phyloP scores from a whole-genome alignment of 2,888 invertebrate species.

The Drosophila macrospina region DNA sequence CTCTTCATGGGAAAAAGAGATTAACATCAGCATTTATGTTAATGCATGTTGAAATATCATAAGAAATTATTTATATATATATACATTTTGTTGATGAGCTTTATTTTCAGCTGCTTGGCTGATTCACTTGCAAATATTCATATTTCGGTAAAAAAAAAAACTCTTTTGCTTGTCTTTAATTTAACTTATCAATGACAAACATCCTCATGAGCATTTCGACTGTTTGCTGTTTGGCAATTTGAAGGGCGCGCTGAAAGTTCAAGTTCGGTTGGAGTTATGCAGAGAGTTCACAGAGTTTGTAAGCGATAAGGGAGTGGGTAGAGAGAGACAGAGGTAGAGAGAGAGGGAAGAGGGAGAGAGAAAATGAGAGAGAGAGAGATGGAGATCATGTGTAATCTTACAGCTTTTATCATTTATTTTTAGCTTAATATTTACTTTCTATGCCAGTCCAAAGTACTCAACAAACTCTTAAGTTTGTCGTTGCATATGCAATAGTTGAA shows the following conservation, averaged over 20 bases:
- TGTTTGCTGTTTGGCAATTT: constrained; percentile 56
- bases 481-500: no score
- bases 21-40: constrained; percentile 81
- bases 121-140: constrained; percentile 74
- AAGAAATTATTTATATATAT: constrained; percentile 44
- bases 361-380: no score
- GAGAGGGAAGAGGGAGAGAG: not conserved
- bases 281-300: not conserved
- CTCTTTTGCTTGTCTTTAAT: constrained; percentile 48
- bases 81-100: constrained; percentile 38
- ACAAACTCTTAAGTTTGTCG: no score
- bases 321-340: no score
- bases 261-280: constrained; percentile 55
- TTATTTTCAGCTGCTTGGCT: constrained; percentile 42
- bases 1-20: constrained; percentile 81
- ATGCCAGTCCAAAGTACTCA: no score
- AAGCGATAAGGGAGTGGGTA: not conserved
- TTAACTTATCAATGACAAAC: constrained; percentile 69
- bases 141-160: constrained; percentile 30
- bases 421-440: no score
- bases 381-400: no score
- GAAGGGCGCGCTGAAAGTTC: constrained; percentile 77
- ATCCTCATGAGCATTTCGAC: constrained; percentile 59
- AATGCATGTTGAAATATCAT: constrained; percentile 75
- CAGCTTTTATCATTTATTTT: no score